Percentiles rank a stretch among this genome's conserved stretches.
Evolutionary conservation across 2,797 vertebrate species (phyloP).

Genomic region (Smutsia temminckii): DNA sequence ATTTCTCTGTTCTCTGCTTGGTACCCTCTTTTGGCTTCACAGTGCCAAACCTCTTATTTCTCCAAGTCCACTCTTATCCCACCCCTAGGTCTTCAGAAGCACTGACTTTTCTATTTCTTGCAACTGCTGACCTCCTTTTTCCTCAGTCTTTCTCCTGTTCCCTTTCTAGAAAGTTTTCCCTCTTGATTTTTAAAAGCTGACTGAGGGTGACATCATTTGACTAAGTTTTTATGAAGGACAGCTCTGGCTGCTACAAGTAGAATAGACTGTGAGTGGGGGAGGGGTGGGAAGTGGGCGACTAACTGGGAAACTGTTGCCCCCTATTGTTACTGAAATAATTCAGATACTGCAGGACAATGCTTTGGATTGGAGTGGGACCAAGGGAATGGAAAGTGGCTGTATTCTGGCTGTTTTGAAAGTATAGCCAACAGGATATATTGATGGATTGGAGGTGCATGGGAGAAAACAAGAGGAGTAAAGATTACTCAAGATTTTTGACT

Average conservation of each 20-base stretch:
- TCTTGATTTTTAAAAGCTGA: background rate
- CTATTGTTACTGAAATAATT: slow-evolving; percentile 17
- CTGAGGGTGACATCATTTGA: background rate
- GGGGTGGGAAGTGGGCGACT: background rate
- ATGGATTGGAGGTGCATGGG: background rate
- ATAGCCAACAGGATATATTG: background rate
- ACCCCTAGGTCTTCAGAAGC: background rate
- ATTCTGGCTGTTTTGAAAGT: background rate
- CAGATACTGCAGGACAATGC: background rate
- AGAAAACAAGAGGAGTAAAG: background rate
- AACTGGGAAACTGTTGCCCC: background rate
- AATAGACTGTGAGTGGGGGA: background rate
- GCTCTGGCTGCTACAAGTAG: background rate
- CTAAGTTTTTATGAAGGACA: background rate
- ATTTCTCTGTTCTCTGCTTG: background rate
- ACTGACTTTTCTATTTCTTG: background rate
- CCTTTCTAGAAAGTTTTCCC: background rate
- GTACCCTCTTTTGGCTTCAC: background rate
- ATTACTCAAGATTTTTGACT: background rate
- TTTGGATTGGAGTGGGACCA: background rate
- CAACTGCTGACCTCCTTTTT: background rate
- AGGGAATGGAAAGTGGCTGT: background rate
- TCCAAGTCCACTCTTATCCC: background rate
- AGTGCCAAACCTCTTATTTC: background rate
- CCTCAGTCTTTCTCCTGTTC: background rate